Evolutionary conservation across 2,888 invertebrate species (phyloP).

Genomic region (Diaprepes abbreviatus): DNA sequence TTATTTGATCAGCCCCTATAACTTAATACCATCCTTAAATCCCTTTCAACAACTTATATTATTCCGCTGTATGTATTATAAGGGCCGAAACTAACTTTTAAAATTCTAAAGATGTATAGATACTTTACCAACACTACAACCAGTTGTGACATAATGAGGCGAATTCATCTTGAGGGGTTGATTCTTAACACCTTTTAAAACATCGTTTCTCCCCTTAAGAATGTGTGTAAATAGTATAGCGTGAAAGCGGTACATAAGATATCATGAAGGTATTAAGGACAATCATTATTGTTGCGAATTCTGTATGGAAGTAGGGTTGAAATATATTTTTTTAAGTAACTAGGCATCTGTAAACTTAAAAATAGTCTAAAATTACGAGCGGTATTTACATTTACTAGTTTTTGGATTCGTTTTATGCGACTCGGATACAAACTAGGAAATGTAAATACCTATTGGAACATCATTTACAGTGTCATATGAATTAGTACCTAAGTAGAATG

Average conservation of each 20-base stretch:
- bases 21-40: constrained; percentile 16
- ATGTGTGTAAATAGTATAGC: constrained; percentile 34
- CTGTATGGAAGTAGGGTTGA: background rate
- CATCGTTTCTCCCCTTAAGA: constrained; percentile 46
- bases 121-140: constrained; percentile 47
- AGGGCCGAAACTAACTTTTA: constrained; percentile 40
- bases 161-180: constrained; percentile 49
- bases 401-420: too few relatives aligned
- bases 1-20: constrained; percentile 5
- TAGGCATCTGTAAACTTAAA: too few relatives aligned
- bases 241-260: constrained; percentile 21
- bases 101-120: constrained; percentile 44
- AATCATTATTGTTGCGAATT: constrained; percentile 3
- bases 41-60: constrained; percentile 32
- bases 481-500: too few relatives aligned
- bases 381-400: too few relatives aligned
- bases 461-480: too few relatives aligned
- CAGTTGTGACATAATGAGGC: constrained; percentile 50
- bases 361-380: too few relatives aligned
- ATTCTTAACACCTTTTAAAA: constrained; percentile 50
- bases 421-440: too few relatives aligned
- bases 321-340: too few relatives aligned
- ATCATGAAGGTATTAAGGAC: constrained; percentile 15
- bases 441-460: too few relatives aligned
- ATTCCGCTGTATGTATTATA: constrained; percentile 4